Evolutionary conservation across 2,113 vertebrate genomes (phyloP).

Genomic region (Passer domesticus): DNA sequence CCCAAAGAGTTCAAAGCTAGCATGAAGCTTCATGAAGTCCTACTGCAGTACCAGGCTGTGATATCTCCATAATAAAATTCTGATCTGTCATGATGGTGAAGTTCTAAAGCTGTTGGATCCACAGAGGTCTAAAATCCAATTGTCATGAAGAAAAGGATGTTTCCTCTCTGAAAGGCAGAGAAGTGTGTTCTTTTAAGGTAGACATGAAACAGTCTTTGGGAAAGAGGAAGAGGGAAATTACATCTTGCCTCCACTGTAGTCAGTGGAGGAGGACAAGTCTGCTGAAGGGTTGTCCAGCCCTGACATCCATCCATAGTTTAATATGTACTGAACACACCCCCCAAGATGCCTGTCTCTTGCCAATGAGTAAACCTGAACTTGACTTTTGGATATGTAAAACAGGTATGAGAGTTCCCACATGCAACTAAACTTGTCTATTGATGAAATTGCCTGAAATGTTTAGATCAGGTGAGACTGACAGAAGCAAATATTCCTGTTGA

Average conservation of each 20-base stretch:
- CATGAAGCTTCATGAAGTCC: neutral
- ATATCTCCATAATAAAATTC: neutral
- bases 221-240: neutral
- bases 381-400: neutral
- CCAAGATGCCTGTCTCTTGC: neutral
- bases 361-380: neutral
- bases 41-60: neutral
- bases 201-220: neutral
- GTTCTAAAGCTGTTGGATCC: neutral
- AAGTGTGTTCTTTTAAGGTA: neutral
- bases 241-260: neutral
- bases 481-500: neutral
- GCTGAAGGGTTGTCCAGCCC: neutral
- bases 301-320: neutral
- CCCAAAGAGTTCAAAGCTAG: neutral
- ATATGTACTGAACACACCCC: rapidly evolving
- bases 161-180: neutral
- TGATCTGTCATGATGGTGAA: neutral
- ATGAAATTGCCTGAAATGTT: neutral
- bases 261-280: neutral
- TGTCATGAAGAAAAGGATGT: rapidly evolving
- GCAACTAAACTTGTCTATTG: neutral
- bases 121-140: rapidly evolving
- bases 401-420: rapidly evolving
- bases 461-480: neutral